phyloP scores from a whole-genome alignment of 2,113 vertebrate genomes.

The Serilophus lunatus region DNA sequence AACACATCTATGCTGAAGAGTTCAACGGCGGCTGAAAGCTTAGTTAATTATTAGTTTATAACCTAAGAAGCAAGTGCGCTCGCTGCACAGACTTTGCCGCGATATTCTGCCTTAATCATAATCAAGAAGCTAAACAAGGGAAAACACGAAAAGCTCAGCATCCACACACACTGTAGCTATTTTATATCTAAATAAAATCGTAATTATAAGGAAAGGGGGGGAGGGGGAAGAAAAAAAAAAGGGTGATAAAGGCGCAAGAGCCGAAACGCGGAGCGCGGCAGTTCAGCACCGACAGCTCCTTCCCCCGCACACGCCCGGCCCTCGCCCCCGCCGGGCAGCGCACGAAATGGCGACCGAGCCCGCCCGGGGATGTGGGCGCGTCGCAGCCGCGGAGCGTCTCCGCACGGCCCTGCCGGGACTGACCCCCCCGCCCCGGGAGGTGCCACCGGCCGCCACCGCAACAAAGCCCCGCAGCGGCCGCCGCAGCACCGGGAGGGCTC shows the following conservation, averaged over 20 bases:
- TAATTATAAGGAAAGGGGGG: neutral
- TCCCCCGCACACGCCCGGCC: neutral
- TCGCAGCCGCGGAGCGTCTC: neutral
- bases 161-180: neutral
- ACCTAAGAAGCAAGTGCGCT: neutral
- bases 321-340: slow-evolving; percentile 6
- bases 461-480: neutral
- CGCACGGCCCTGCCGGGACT: neutral
- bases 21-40: neutral
- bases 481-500: neutral
- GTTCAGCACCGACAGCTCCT: slow-evolving; percentile 54
- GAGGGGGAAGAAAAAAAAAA: rapidly evolving
- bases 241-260: neutral
- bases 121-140: neutral
- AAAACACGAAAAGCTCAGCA: neutral
- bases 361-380: neutral
- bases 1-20: neutral
- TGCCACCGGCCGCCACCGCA: neutral
- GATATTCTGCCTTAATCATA: neutral
- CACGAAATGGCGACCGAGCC: slow-evolving; percentile 34
- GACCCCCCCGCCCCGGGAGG: neutral
- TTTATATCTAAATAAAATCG: neutral
- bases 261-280: neutral
- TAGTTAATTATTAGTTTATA: neutral
- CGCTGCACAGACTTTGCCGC: neutral